Base-by-base conservation (phyloP, 2,888 invertebrate species). In the Allolobophora icterica region DNA sequence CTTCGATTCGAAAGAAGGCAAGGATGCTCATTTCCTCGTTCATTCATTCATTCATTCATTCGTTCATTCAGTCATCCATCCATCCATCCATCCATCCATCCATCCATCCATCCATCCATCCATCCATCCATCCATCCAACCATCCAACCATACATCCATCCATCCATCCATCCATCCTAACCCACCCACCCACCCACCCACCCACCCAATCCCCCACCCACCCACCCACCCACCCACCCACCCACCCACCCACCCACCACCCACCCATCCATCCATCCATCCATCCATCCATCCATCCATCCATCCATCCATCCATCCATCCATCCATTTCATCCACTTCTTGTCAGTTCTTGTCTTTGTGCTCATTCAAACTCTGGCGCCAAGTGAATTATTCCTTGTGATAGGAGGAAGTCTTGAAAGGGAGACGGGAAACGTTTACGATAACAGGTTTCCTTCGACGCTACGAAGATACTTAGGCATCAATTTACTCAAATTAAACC, bases 1-100 rank as follows among this genome's bases (percentile, higher is more conserved):
- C 87, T 24, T 87, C 34, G 87, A 87, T 38, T 34, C 87, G 24
- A 87, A 87, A 38, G 87, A 87, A 87, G 87, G 87, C 38, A 71
- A 71, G 71, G n/a, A 71, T n/a, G 0, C 17, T n/a, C 71, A 71
- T 71, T 71, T n/a, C 8, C 17, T 71, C n/a, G n/a, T 71, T n/a
- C 24, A 24, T 45, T 45, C 45, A 45, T 45, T 45, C 5, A 45
- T 11, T 52, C 30, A 71, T 71, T n/a, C 30, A 1, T 71, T n/a
- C 71, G n/a, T 71, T n/a, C 71, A 71, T 71, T 24, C 52, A 71
- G 4, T 19, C 71, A 71, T 71, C n/a, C 71, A n/a, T 71, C 11
- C 71, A n/a, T 71, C n/a, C 71, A n/a, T n/a, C 11, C 71, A 71
- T 24, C 24, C 24, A 13, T 52, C 24, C 52, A 24, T 52, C 24